These are phyloP conservation scores for Vidua macroura DNA, from an alignment of 2,113 vertebrate genomes.

Conservation along the genomic window DNA sequence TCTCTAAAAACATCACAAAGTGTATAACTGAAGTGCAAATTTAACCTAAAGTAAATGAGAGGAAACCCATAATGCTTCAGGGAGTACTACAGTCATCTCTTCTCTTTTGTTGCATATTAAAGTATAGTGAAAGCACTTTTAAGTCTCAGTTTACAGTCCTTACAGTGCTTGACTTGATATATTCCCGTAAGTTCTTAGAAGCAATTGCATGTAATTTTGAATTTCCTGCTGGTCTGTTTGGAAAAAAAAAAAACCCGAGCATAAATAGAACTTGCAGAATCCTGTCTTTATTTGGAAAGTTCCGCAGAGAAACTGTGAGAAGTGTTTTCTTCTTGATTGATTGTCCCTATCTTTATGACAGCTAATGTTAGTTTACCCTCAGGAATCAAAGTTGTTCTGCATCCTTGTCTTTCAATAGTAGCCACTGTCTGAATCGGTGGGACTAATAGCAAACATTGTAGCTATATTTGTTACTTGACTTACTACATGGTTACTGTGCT, in stretches of 20 bases:
- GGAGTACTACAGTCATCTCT: not conserved
- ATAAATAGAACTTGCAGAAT: not conserved
- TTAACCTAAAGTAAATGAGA: not conserved
- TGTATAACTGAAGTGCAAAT: not conserved
- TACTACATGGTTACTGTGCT: not conserved
- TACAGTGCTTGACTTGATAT: not conserved
- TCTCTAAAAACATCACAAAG: not conserved
- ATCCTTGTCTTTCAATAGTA: not conserved
- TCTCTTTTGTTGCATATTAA: not conserved
- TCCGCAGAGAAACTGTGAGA: not conserved
- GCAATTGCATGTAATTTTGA: not conserved
- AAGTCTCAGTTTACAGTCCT: not conserved
- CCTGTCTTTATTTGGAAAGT: not conserved
- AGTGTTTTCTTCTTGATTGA: not conserved
- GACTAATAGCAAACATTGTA: not conserved
- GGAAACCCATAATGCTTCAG: not conserved
- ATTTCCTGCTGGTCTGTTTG: not conserved
- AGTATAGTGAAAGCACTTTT: not conserved
- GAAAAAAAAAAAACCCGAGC: rapidly evolving
- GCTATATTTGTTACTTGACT: not conserved
- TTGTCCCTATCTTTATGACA: not conserved
- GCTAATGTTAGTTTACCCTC: not conserved
- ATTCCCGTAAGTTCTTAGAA: not conserved
- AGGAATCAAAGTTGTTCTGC: not conserved
- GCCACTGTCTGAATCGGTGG: not conserved